Conservation (phyloP, 1,140 invertebrate genomes). For the Drosophila willistoni region DNA sequence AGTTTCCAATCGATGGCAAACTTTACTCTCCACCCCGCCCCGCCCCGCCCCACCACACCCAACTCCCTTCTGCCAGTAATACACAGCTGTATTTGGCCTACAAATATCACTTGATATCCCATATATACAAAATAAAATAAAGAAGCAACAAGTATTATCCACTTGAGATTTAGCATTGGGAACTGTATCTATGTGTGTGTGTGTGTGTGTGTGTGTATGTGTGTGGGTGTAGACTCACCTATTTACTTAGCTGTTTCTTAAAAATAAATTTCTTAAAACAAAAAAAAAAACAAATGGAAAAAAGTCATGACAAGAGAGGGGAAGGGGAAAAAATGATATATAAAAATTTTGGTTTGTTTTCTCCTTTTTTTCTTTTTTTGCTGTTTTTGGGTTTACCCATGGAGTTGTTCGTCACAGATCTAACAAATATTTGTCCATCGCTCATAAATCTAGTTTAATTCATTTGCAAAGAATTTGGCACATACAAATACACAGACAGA, state of each 20-base stretch:
- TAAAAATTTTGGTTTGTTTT: not conserved
- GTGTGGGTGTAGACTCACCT: not conserved
- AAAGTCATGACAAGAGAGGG: not conserved
- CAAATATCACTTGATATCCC: slow-evolving; percentile 45
- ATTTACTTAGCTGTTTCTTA: slow-evolving; percentile 66
- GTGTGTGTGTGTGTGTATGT: no score
- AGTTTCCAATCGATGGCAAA: slow-evolving; percentile 24
- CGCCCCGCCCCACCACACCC: not conserved
- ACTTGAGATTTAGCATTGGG: slow-evolving; percentile 78
- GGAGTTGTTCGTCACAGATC: slow-evolving; percentile 32
- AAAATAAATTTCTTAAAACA: slow-evolving; percentile 44
- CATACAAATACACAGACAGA: slow-evolving; percentile 39
- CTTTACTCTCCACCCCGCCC: slow-evolving; percentile 4
- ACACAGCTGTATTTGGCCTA: slow-evolving; percentile 73
- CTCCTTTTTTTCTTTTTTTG: not conserved
- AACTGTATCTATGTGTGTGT: not conserved
- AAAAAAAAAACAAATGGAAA: not conserved
- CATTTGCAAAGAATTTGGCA: slow-evolving; percentile 68
- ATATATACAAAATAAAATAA: not conserved
- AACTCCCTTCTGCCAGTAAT: not conserved
- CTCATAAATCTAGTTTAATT: slow-evolving; percentile 80
- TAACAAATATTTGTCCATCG: slow-evolving; percentile 64
- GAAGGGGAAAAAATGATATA: not conserved
- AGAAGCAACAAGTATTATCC: slow-evolving; percentile 31
- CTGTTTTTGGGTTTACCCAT: slow-evolving; percentile 54